Percentiles rank a stretch among this genome's conserved stretches.
Conservation (phyloP, 2,888 invertebrate genomes). For the Tipula vernalis region DNA sequence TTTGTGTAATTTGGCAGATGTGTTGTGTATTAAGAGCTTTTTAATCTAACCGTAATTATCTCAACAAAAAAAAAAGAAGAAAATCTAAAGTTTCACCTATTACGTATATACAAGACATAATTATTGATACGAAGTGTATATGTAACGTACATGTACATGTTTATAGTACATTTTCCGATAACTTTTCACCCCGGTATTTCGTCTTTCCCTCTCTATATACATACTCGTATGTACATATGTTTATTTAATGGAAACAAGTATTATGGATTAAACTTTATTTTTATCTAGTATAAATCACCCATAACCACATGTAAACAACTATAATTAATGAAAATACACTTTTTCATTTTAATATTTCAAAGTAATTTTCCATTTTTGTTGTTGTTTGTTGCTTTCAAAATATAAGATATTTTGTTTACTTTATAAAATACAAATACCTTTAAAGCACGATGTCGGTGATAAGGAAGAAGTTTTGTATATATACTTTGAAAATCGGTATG, state of each 20-base stretch:
- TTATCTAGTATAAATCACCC: background rate
- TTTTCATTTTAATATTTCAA: slow-evolving; percentile 4
- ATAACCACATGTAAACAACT: slow-evolving; percentile 4
- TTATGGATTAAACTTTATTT: background rate
- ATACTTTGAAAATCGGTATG: background rate
- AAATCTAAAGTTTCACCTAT: background rate
- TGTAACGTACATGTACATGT: background rate
- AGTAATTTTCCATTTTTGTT: background rate
- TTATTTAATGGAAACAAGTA: background rate
- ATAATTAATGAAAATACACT: background rate
- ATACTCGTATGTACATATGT: background rate
- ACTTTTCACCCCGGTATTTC: background rate
- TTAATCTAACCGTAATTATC: background rate
- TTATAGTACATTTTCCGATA: background rate
- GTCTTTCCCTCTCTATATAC: background rate
- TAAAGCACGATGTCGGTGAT: background rate
- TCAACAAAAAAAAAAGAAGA: background rate
- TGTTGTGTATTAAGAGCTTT: background rate
- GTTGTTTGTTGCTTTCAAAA: background rate
- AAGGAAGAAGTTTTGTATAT: background rate
- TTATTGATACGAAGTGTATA: background rate
- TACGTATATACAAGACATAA: background rate
- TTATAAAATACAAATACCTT: background rate
- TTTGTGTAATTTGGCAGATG: background rate
- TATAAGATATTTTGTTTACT: background rate